Evolutionary conservation across 2,888 invertebrate species (phyloP), one percentile per base, ranked within the genome.

Genomic region (Lasioglossum marginatum): DNA sequence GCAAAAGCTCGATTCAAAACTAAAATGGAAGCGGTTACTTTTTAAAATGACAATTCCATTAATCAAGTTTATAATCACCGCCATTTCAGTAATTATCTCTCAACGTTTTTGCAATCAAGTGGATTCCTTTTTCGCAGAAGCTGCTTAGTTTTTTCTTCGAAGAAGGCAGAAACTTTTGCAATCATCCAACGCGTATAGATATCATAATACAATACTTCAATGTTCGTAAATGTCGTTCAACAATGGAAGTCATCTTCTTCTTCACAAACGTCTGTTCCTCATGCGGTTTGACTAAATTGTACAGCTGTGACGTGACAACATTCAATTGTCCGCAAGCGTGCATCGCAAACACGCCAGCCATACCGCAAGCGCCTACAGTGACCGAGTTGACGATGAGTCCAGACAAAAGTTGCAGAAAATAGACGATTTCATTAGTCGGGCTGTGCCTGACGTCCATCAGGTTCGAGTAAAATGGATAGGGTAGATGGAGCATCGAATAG

Each of bases 301-400:
- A 70, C 43, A 93, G 45, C 52, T 83, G 78, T 12, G 84, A 78
- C 82, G 87, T 90, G 6, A 91, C 57, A 8, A 93, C 85, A 48
- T 52, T 87, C 78, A 92, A 48, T 72, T 92, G 92, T 0, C 89
- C 91, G n/a, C 89, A 91, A 0, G 84, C 88, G 70, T 93, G 92
- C 66, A 83, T 87, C 23, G 90, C 86, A 2, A 92, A 85, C 4
- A 89, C 68, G 1, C 90, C 91, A 0, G 88, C 88, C 31, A 92
- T 23, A 1, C 87, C 82, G 70, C 90, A 92, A 0, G 89, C 87
- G 0, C 87, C 89, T 1, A 89, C 81, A 1, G 83, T 84, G 1
- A 90, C 70, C 1, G 86, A 91, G 27, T 87, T 89, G 0, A 82
- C 73, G 1, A 92, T 73, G 34, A 88, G 82, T 2, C 85, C 85